Evolutionary conservation across 1,140 invertebrate genomes (phyloP).

Genomic region (Wiebesia pumilae): DNA sequence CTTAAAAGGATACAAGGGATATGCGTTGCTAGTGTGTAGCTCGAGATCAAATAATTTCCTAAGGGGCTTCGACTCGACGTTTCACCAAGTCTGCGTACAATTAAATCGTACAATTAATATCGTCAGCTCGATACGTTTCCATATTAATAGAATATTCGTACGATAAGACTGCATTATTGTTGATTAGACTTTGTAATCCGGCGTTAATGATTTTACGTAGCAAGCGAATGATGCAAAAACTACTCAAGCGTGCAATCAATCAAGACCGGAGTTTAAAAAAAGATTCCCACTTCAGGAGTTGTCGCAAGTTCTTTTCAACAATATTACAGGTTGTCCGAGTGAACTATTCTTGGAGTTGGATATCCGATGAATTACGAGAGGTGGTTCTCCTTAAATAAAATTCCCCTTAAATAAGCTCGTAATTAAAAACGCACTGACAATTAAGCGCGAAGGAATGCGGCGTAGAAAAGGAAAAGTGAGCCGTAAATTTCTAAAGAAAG

Average conservation of each 20-base stretch:
- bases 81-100: neutral
- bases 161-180: neutral
- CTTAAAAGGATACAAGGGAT: neutral
- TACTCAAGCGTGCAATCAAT: neutral
- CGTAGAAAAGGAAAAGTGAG: neutral
- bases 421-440: neutral
- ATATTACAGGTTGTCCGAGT: neutral
- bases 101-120: constrained; percentile 1
- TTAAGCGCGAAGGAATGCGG: neutral
- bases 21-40: neutral
- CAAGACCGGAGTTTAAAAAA: neutral
- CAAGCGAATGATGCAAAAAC: constrained; percentile 1
- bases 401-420: too few relatives aligned
- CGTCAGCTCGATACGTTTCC: neutral
- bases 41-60: constrained; percentile 3
- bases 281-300: neutral
- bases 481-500: neutral
- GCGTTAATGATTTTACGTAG: constrained; percentile 8
- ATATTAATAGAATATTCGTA: constrained; percentile 13
- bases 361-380: too few relatives aligned
- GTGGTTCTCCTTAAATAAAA: too few relatives aligned
- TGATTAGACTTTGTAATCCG: constrained; percentile 10
- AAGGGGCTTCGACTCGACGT: neutral
- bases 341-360: neutral
- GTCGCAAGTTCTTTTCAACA: neutral